Evolutionary conservation across 2,797 vertebrate species (phyloP).

Genomic region (Apogon hyalosoma): DNA sequence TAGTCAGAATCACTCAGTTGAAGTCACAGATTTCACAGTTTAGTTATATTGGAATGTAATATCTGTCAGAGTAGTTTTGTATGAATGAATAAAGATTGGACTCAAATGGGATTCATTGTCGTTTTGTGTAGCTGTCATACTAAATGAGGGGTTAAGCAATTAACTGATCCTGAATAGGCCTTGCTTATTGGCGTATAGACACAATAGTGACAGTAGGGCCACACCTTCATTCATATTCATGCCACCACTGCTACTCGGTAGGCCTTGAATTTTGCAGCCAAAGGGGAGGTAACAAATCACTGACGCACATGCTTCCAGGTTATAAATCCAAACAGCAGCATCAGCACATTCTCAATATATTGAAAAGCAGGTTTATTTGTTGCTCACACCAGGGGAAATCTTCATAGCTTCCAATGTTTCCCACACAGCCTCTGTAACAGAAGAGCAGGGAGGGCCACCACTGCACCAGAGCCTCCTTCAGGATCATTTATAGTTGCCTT

Average conservation of each 20-base stretch:
- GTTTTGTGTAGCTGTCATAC: not conserved
- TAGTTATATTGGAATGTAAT: no score
- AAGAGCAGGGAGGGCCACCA: conserved; percentile 5
- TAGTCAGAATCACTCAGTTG: no score
- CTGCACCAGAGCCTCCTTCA: conserved; percentile 21
- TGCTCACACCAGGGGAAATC: conserved; percentile 51
- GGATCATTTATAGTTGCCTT: conserved; percentile 28
- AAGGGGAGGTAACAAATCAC: conserved; percentile 38
- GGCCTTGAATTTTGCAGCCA: conserved; percentile 43
- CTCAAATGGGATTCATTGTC: not conserved
- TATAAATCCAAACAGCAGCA: conserved; percentile 54
- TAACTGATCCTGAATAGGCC: conserved; percentile 23
- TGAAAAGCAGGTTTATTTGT: conserved; percentile 44
- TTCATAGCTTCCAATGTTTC: conserved; percentile 30
- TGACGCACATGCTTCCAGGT: conserved; percentile 40
- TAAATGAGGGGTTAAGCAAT: conserved; percentile 1
- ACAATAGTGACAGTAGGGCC: not conserved
- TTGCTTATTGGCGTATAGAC: conserved; percentile 4
- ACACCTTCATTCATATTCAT: conserved; percentile 48
- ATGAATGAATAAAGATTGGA: no score
- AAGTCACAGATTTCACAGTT: no score
- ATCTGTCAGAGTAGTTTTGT: no score
- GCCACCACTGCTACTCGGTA: conserved; percentile 5
- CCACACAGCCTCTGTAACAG: conserved; percentile 19
- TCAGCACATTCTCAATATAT: conserved; percentile 62